Evolutionary conservation across 2,113 vertebrate genomes (phyloP).

Genomic region (Nannospalax galili): DNA sequence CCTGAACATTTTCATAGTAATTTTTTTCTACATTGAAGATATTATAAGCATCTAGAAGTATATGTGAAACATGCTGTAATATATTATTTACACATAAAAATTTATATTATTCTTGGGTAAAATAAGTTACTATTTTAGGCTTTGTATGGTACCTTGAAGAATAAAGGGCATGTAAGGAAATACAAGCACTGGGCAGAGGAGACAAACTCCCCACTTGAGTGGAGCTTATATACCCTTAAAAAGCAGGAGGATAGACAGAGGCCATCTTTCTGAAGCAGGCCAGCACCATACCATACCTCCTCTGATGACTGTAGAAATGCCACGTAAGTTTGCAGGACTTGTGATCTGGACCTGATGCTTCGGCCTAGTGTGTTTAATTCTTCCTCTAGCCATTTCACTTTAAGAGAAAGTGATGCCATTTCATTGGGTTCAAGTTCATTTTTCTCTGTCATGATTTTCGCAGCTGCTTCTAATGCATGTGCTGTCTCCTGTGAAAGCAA

Average conservation of each 20-base stretch:
- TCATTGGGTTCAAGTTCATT: constrained; percentile 81
- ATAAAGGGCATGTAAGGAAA: background rate
- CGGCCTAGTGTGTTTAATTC: constrained; percentile 86
- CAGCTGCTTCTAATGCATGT: constrained; percentile 83
- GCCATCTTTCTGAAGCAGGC: background rate
- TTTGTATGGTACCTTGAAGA: background rate
- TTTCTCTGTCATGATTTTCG: constrained; percentile 87
- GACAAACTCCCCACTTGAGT: background rate
- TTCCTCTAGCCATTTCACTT: constrained; percentile 82
- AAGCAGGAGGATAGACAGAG: background rate
- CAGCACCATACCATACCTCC: constrained; percentile 86
- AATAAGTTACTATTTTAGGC: constrained; percentile 16
- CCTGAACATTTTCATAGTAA: constrained; percentile 35
- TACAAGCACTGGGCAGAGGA: background rate
- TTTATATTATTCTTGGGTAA: background rate
- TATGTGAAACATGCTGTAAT: background rate
- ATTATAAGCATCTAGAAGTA: background rate
- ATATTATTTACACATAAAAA: background rate
- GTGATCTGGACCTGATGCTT: constrained; percentile 85
- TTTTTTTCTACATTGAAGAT: background rate
- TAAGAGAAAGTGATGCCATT: constrained; percentile 81
- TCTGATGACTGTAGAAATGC: constrained; percentile 87
- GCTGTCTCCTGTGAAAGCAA: constrained; percentile 85
- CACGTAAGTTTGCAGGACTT: constrained; percentile 86
- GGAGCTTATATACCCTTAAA: background rate